Evolutionary conservation across 2,797 vertebrate species (phyloP), one percentile per base, ranked within the genome.

Genomic region (Rhinichthys osculus): DNA sequence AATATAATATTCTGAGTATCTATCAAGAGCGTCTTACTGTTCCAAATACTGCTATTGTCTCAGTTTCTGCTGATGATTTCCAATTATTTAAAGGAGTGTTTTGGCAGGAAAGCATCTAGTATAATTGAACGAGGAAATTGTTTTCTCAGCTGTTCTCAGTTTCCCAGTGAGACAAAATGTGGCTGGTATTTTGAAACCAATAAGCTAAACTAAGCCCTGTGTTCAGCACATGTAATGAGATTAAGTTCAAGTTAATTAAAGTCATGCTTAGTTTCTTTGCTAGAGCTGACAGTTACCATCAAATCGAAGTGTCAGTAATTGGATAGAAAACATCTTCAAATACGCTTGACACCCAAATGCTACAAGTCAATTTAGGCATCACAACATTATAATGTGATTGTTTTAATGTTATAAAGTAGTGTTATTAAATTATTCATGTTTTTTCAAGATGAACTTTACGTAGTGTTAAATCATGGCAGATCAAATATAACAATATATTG

Each of bases 191-290:
- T 85, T 85, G 86, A 91, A 89, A 88, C 90, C 78, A 89, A 91
- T 81, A 84, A 84, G 79, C 81, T 87, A 35, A 76, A 64, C 85
- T 85, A n/a, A 72, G 47, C 62, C 17, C 86, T 85, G 67, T 80
- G 81, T 88, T 90, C 66, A 89, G 85, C 84, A 17, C 59, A 62
- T 89, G 38, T 90, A 88, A 90, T 83, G 87, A 83, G 90, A 92
- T 91, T 92, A 90, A 81, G 73, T 85, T 66, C 84, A 59, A 73
- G 83, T 82, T 84, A 85, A 86, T 74, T 80, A 83, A 74, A 62
- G 59, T 7, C 35, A 19, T 84, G 47, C 59, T 78, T 38, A 67
- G 54, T 82, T 87, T 62, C 47, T 38, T 47, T 9, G 54, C 50
- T 74, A 64, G 69, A 69, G 50, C 40, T 35, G 40, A 13, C 40